Evolutionary conservation across 2,113 vertebrate genomes (phyloP).

Genomic region (Erpornis zantholeuca): DNA sequence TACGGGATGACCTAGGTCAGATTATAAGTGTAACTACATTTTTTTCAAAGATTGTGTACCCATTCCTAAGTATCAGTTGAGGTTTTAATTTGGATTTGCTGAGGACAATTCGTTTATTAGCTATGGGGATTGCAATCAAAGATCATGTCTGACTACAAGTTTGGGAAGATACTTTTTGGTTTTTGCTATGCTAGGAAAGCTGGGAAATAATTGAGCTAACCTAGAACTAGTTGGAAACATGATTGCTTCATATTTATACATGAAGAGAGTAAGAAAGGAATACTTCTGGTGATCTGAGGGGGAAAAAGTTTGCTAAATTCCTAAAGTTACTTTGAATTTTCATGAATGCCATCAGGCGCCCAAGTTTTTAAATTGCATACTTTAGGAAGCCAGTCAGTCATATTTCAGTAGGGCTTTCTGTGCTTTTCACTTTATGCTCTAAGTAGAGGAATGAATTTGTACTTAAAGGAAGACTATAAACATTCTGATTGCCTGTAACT

Average conservation of each 20-base stretch:
- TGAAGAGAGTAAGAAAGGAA: not conserved
- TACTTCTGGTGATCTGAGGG: not conserved
- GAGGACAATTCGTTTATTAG: not conserved
- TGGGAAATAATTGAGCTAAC: not conserved
- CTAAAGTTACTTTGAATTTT: slow-evolving; percentile 18
- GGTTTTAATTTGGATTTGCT: not conserved
- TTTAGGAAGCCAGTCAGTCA: not conserved
- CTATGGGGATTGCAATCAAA: not conserved
- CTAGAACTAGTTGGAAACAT: not conserved
- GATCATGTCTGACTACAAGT: not conserved
- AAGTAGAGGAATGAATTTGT: slow-evolving; percentile 24
- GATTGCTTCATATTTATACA: not conserved
- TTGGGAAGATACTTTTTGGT: not conserved
- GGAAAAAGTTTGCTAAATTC: not conserved
- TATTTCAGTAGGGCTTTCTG: not conserved
- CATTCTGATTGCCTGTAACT: not conserved
- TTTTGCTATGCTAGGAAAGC: not conserved
- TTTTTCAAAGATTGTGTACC: not conserved
- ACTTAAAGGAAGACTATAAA: slow-evolving; percentile 31
- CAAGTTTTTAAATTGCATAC: not conserved
- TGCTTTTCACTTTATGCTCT: slow-evolving; percentile 16
- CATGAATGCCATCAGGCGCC: not conserved
- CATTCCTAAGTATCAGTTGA: not conserved
- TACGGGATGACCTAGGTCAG: too few relatives aligned
- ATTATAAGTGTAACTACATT: not conserved